Conservation (phyloP, 2,797 vertebrate species). For the Gymnocypris eckloni region DNA sequence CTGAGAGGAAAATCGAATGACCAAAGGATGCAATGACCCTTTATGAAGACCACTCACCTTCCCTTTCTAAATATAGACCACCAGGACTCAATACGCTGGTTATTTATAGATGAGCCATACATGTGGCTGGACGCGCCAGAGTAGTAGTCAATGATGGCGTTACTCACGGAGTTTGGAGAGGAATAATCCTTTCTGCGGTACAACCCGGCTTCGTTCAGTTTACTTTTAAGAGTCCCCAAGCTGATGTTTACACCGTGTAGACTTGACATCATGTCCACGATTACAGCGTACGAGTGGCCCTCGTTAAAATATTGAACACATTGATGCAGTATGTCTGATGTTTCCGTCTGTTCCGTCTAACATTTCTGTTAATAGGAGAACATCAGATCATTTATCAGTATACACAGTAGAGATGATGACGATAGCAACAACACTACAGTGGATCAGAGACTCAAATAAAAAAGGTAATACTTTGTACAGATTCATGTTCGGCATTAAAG, state of each 20-base stretch:
- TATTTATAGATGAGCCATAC: conserved; percentile 50
- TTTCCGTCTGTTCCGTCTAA: background rate
- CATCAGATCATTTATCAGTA: no score
- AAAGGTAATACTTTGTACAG: no score
- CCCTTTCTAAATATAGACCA: conserved; percentile 52
- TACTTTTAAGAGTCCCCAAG: conserved; percentile 52
- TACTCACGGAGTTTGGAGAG: no score
- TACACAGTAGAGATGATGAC: no score
- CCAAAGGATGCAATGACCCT: conserved; percentile 22
- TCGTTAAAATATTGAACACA: conserved; percentile 47
- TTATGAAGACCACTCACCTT: conserved; percentile 44
- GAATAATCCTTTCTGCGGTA: conserved; percentile 24
- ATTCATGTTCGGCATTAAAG: no score
- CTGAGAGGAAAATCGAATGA: conserved; percentile 13
- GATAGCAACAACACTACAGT: no score
- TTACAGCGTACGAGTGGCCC: conserved; percentile 54
- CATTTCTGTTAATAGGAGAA: no score
- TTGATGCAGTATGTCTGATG: background rate
- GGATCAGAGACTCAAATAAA: no score
- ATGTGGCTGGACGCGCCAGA: conserved; percentile 29
- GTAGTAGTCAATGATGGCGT: no score
- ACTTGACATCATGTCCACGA: conserved; percentile 9
- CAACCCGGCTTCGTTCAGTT: conserved; percentile 48
- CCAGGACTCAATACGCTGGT: conserved; percentile 51
- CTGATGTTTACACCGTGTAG: conserved; percentile 45